Base-by-base conservation (phyloP, 2,888 invertebrate genomes). In the Azorinus chamasolen region DNA sequence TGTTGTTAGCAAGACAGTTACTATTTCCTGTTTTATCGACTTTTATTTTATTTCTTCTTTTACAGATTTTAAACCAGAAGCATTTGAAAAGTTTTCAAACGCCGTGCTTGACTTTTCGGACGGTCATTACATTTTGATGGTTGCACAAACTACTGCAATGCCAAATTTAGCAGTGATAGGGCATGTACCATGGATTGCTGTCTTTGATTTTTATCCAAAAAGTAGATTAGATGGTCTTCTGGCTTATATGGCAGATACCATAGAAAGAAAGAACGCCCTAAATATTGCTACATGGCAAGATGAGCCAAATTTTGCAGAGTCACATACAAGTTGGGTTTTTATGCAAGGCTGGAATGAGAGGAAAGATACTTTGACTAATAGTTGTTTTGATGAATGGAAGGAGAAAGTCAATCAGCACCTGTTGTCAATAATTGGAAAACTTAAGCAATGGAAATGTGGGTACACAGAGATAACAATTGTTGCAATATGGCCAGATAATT, bases 111-210 rank as follows among this genome's bases (percentile, higher is more conserved):
- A 65, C 12, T 82, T 85, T 50, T 46, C 48, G 37, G 77, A 77
- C n/a, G 84, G 84, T 24, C 79, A 83, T 68, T 83, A 75, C 59
- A 68, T 87, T 32, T 66, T 87, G 3, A 24, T 86, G 3, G 50
- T 68, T 39, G 81, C 75, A 39, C 64, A 73, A 18, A 51, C 74
- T 10, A 53, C 58, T 1, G 24, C 27, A 12, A 48, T 54, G 1
- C 43, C 51, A 2, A 46, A 62, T 43, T 24, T 83, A 22, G 78
- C 77, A 8, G 68, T 72, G 45, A 46, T 85, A 27, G 61, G 77
- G 0, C 37, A 51, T 2, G 82, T 79, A 16, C 80, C 83, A 14
- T 87, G 86, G 86, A 59, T 79, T n/a, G 79, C 77, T 25, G 86
- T 87, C 3, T 85, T 79, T 37, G 82, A 84, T 43, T 79, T 84